Evolutionary conservation across 2,113 vertebrate species (phyloP).

Genomic region (Steatornis caripensis): DNA sequence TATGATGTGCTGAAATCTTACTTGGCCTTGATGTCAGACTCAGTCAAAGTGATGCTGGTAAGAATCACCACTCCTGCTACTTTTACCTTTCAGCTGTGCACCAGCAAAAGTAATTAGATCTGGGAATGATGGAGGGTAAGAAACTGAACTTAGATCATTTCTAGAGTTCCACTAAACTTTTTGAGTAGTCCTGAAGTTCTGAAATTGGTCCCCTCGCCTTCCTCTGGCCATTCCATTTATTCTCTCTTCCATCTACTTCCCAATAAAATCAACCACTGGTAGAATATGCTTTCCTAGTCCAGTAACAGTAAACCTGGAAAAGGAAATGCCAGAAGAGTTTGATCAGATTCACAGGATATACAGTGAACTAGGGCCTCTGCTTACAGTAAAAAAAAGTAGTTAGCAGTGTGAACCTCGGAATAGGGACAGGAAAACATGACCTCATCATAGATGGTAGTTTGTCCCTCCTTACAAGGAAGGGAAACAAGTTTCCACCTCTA

Average conservation of each 20-base stretch:
- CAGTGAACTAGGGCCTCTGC: not conserved
- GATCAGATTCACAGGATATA: not conserved
- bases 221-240: not conserved
- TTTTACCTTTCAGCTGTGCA: not conserved
- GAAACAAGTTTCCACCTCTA: conserved; percentile 11
- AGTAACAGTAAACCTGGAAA: not conserved
- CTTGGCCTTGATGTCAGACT: conserved; percentile 74
- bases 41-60: conserved; percentile 82
- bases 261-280: not conserved
- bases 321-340: not conserved
- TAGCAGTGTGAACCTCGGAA: not conserved
- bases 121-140: not conserved
- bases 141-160: not conserved
- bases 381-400: not conserved
- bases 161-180: not conserved
- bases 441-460: fast-evolving
- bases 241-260: not conserved
- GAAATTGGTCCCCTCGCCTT: not conserved
- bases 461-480: not conserved
- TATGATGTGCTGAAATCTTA: conserved; percentile 87
- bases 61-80: not conserved
- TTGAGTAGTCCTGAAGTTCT: not conserved
- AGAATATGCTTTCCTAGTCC: not conserved
- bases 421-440: not conserved
- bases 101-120: not conserved